Evolutionary conservation across 2,797 vertebrate genomes (phyloP).

Genomic region (Astyanax mexicanus): DNA sequence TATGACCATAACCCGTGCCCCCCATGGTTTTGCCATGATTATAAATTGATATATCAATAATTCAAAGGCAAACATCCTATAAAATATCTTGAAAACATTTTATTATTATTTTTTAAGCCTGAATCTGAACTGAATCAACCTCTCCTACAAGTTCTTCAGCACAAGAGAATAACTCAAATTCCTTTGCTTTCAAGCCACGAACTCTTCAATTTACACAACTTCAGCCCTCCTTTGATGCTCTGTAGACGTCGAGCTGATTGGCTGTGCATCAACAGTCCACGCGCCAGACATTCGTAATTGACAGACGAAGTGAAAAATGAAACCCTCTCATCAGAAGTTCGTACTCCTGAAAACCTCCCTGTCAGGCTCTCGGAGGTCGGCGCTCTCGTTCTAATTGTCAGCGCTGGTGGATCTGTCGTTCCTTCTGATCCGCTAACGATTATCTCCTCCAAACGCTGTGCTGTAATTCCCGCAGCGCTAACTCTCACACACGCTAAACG

Average conservation of each 20-base stretch:
- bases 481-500: neutral
- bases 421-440: conserved; percentile 14
- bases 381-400: conserved; percentile 3
- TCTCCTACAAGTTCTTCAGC: neutral
- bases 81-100: neutral
- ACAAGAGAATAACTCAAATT: neutral
- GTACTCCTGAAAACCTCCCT: neutral
- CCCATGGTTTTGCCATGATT: no score
- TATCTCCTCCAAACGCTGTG: neutral
- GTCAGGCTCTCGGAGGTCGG: neutral
- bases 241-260: neutral
- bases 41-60: no score
- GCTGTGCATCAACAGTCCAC: conserved; percentile 10
- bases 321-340: conserved; percentile 14
- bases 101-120: no score
- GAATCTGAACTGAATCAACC: neutral
- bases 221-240: neutral
- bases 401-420: neutral
- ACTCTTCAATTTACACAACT: neutral
- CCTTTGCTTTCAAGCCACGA: conserved; percentile 4
- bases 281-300: conserved; percentile 10
- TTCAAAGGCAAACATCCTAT: no score
- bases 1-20: no score
- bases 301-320: conserved; percentile 14
- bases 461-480: neutral